Conservation (phyloP, 2,888 invertebrate species). For the Plagiodera versicolora region DNA sequence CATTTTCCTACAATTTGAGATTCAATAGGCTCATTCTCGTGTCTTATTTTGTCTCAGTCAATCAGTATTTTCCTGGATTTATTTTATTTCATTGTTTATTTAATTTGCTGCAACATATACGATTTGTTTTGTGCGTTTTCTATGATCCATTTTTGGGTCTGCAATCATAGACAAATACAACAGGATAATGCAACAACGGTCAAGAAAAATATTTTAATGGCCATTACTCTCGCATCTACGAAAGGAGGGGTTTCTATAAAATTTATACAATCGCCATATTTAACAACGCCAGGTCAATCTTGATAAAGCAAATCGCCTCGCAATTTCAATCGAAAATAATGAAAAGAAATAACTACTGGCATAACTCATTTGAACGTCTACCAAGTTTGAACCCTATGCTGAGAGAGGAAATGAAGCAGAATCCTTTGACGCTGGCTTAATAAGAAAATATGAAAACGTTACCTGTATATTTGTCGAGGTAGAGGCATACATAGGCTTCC, state of each 20-base stretch:
- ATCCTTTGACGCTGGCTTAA: conserved; percentile 20
- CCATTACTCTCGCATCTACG: conserved; percentile 22
- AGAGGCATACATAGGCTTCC: conserved; percentile 31
- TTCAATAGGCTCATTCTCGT: too few species aligned
- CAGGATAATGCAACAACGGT: conserved; percentile 20
- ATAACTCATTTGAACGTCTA: conserved; percentile 40
- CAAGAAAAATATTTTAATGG: conserved; percentile 32
- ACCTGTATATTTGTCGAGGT: conserved; percentile 29
- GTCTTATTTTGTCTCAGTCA: too few species aligned
- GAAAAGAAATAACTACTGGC: conserved; percentile 34
- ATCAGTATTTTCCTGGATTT: too few species aligned
- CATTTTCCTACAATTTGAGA: too few species aligned
- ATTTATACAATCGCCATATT: conserved; percentile 35
- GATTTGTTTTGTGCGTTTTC: conserved; percentile 13
- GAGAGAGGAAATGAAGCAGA: conserved; percentile 22
- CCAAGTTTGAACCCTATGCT: conserved; percentile 33
- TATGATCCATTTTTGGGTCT: conserved; percentile 22
- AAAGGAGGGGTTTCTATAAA: conserved; percentile 24
- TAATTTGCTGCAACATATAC: too few species aligned
- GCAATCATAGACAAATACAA: conserved; percentile 20
- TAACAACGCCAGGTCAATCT: conserved; percentile 40
- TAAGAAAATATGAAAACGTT: conserved; percentile 34
- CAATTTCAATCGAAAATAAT: conserved; percentile 40
- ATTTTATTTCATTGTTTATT: too few species aligned
- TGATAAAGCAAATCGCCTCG: conserved; percentile 38